Percentiles rank a stretch among this genome's conserved stretches.
Conservation (phyloP, 2,113 vertebrate genomes). For the Phaethornis superciliosus region DNA sequence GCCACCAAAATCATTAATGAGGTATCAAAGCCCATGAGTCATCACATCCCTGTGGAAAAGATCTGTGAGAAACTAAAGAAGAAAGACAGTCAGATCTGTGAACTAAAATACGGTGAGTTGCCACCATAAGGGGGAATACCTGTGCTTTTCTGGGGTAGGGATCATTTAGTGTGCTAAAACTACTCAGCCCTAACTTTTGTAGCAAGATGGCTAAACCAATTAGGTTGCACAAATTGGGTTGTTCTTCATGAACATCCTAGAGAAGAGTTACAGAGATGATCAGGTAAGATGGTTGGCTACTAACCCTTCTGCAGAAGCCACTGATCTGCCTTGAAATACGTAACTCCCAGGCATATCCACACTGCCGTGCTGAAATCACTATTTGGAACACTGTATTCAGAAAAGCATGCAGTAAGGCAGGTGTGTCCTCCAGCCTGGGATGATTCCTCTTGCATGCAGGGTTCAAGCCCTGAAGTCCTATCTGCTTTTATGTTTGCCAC, state of each 20-base stretch:
- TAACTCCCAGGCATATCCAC: not conserved
- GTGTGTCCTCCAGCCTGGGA: not conserved
- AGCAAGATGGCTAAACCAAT: not conserved
- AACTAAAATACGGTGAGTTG: conserved; percentile 92
- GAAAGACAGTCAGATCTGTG: conserved; percentile 96
- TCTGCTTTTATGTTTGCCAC: not conserved
- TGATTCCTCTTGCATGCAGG: not conserved
- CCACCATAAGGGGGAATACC: not conserved
- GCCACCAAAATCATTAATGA: conserved; percentile 97
- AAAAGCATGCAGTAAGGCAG: not conserved
- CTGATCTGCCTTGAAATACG: not conserved
- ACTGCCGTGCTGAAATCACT: fast-evolving
- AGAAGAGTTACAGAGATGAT: not conserved
- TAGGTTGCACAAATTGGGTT: not conserved
- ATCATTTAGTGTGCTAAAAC: not conserved
- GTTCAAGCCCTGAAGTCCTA: not conserved
- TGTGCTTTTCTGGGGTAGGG: not conserved
- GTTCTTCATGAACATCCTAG: not conserved
- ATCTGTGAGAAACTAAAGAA: conserved; percentile 98
- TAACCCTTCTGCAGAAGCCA: not conserved
- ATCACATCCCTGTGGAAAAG: conserved; percentile 93
- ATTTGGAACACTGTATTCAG: fast-evolving
- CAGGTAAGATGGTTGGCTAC: not conserved
- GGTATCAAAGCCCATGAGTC: conserved; percentile 92
- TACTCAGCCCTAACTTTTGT: not conserved